Conservation (phyloP, 1,140 invertebrate genomes). For the Penaeus vannamei region DNA sequence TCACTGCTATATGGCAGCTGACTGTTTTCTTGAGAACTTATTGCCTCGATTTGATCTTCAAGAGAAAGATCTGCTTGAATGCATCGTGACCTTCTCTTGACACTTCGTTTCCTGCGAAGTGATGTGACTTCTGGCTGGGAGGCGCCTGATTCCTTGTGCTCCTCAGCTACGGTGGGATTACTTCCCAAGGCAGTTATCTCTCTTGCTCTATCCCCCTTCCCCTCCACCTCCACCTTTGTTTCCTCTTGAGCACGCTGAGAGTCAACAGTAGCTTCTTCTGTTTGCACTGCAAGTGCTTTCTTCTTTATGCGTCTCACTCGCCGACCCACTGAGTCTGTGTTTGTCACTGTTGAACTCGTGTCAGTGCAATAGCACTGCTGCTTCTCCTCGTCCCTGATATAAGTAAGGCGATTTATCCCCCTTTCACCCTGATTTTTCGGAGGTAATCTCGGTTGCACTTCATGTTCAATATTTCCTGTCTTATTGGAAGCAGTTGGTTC, state of each 20-base stretch:
- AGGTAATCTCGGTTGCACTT: neutral
- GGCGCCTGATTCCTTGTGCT: constrained; percentile 17
- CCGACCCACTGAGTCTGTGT: constrained; percentile 39
- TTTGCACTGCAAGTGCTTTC: constrained; percentile 46
- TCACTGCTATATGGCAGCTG: neutral
- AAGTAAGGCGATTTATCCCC: neutral
- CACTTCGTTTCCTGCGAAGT: constrained; percentile 19
- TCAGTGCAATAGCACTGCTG: constrained; percentile 45
- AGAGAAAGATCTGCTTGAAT: constrained; percentile 27
- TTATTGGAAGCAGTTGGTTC: neutral
- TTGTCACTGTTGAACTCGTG: constrained; percentile 49
- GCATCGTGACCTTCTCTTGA: constrained; percentile 35
- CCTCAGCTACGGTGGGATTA: neutral
- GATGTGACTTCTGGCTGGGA: constrained; percentile 33
- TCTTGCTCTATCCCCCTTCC: neutral
- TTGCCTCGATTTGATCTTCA: neutral
- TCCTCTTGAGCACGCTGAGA: constrained; percentile 8
- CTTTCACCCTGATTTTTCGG: neutral
- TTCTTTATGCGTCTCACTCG: constrained; percentile 38
- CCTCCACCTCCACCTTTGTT: neutral
- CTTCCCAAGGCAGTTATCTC: neutral
- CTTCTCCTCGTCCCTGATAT: no score
- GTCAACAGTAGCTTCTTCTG: constrained; percentile 3
- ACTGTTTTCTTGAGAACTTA: neutral
- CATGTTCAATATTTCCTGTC: neutral